phyloP scores from a whole-genome alignment of 2,797 vertebrate genomes.

The Aselliscus stoliczkanus region DNA sequence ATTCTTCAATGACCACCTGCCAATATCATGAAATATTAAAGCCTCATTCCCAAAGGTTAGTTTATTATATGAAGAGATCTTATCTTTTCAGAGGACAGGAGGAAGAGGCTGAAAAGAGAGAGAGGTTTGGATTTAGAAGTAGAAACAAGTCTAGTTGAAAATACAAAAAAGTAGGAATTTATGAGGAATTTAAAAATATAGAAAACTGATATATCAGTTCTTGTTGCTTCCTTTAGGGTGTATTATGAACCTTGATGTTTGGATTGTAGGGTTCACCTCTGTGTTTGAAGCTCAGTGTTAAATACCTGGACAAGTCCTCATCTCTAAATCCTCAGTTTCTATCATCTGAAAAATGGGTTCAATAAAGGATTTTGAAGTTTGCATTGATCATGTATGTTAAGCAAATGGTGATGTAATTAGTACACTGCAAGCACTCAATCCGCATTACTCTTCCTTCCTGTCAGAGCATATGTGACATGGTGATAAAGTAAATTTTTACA shows the following conservation, averaged over 20 bases:
- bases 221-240: neutral
- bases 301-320: neutral
- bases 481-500: neutral
- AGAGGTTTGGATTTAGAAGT: neutral
- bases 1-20: neutral
- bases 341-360: neutral
- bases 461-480: neutral
- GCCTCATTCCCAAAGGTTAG: neutral
- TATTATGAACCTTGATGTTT: neutral
- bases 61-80: neutral
- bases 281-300: neutral
- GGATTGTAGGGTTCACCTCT: neutral
- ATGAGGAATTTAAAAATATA: neutral
- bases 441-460: neutral
- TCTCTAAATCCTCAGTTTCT: neutral
- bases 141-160: neutral
- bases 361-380: neutral
- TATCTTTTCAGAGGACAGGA: neutral
- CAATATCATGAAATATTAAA: neutral
- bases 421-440: neutral
- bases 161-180: neutral
- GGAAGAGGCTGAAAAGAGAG: neutral
- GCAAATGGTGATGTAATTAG: neutral
- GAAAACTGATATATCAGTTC: neutral
- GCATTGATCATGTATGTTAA: neutral